A percentile compares a stretch with the other conserved stretches of the same genome.
Conservation (phyloP, 2,888 invertebrate species). For the Epinotia bilunana region DNA sequence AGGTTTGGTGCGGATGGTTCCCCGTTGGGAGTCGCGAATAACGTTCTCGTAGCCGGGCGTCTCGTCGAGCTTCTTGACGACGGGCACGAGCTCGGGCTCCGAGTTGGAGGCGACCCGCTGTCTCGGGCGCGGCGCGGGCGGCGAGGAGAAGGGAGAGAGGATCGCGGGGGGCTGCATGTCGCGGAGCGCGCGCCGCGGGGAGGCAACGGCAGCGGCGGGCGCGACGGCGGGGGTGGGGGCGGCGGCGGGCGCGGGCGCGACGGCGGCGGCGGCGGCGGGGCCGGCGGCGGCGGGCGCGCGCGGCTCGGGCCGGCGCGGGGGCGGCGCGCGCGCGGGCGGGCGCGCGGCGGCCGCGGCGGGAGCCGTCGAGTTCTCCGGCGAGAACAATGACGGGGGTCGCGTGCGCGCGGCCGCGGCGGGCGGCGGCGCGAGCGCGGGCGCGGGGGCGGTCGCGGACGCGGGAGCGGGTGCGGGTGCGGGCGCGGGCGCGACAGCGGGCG, state of each 20-base stretch:
- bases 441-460: slow-evolving; percentile 52
- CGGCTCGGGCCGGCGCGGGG: slow-evolving; percentile 55
- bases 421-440: slow-evolving; percentile 45
- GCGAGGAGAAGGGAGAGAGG: slow-evolving; percentile 82
- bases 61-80: slow-evolving; percentile 86
- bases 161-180: slow-evolving; percentile 77
- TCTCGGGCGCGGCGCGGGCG: slow-evolving; percentile 61
- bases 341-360: slow-evolving; percentile 69
- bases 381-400: slow-evolving; percentile 86
- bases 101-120: slow-evolving; percentile 78
- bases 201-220: too few relatives aligned
- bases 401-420: slow-evolving; percentile 60
- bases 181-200: slow-evolving; percentile 69
- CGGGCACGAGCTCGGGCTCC: slow-evolving; percentile 86
- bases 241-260: slow-evolving; percentile 52
- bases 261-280: slow-evolving; percentile 60
- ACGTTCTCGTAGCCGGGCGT: slow-evolving; percentile 86
- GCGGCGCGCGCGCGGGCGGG: slow-evolving; percentile 64
- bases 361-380: slow-evolving; percentile 85
- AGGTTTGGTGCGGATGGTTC: slow-evolving; percentile 67
- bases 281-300: slow-evolving; percentile 57
- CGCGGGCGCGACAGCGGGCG: slow-evolving; percentile 52
- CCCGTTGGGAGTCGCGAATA: slow-evolving; percentile 82
- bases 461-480: slow-evolving; percentile 54
- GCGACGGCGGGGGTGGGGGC: slow-evolving; percentile 59